Conservation (phyloP, 2,113 vertebrate species). For the Epinephelus fuscoguttatus region DNA sequence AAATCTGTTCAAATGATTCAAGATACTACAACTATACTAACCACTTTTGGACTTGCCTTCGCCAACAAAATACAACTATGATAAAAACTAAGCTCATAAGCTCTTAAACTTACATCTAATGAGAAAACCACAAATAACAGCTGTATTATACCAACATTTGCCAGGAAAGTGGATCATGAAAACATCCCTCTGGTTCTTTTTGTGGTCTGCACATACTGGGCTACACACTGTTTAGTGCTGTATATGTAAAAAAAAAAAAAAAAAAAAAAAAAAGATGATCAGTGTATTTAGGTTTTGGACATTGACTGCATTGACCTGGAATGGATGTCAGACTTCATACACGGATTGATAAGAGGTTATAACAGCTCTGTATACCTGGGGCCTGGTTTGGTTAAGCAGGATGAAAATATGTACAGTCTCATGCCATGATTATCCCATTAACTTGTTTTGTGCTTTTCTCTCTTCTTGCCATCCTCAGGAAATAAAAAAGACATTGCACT, state of each 20-base stretch:
- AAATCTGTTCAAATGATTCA: neutral
- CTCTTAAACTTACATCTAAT: neutral
- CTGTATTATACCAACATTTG: neutral
- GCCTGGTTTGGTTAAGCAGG: constrained; percentile 4
- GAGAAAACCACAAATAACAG: neutral
- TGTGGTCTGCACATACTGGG: neutral
- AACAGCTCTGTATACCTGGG: neutral
- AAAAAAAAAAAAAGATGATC: neutral
- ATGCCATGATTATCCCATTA: constrained; percentile 20
- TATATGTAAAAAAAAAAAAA: neutral
- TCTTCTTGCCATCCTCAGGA: neutral
- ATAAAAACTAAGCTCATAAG: neutral
- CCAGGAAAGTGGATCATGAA: neutral
- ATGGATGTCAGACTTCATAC: neutral
- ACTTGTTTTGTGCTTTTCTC: constrained; percentile 45
- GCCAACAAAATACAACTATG: neutral
- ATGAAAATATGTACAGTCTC: constrained; percentile 10
- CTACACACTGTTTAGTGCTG: neutral
- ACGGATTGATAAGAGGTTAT: constrained; percentile 1
- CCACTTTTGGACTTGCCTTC: neutral
- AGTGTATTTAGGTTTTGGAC: neutral
- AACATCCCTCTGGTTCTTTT: neutral
- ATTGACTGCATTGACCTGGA: neutral
- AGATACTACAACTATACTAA: neutral
- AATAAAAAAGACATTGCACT: constrained; percentile 14